Percentiles rank a stretch among this genome's conserved stretches.
phyloP scores from a whole-genome alignment of 2,888 invertebrate species.

The Scelioninae gen. 1 region DNA sequence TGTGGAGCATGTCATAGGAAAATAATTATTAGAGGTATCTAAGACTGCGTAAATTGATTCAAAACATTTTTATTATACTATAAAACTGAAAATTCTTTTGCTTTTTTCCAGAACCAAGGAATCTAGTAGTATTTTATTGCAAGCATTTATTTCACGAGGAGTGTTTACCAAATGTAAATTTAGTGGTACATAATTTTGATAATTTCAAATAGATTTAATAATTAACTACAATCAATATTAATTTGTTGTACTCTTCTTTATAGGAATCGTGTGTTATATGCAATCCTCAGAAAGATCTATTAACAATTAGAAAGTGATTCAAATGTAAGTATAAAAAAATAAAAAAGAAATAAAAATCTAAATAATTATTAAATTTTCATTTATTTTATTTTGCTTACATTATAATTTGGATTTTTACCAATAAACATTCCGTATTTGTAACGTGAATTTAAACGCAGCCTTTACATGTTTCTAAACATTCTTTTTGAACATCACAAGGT shows the following conservation, averaged over 20 bases:
- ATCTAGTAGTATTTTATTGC: slow-evolving; percentile 93
- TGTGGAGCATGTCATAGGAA: slow-evolving; percentile 92
- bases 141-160: slow-evolving; percentile 95
- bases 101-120: slow-evolving; percentile 87
- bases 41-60: background rate
- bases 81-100: slow-evolving; percentile 14
- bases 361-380: background rate
- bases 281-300: slow-evolving; percentile 83
- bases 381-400: background rate
- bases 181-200: slow-evolving; percentile 74
- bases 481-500: background rate
- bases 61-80: slow-evolving; percentile 1
- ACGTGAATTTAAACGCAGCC: slow-evolving; percentile 9
- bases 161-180: slow-evolving; percentile 88
- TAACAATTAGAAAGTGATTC: slow-evolving; percentile 76
- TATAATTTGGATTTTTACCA: too few relatives aligned
- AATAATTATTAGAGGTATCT: slow-evolving; percentile 89
- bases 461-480: slow-evolving; percentile 23
- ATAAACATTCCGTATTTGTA: too few relatives aligned
- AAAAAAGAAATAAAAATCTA: too few relatives aligned
- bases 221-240: background rate
- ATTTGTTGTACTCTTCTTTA: slow-evolving; percentile 68
- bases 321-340: slow-evolving; percentile 25
- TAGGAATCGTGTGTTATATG: slow-evolving; percentile 86
- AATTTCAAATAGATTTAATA: background rate